Conservation (phyloP, 2,797 vertebrate species). For the Centroberyx gerrardi region DNA sequence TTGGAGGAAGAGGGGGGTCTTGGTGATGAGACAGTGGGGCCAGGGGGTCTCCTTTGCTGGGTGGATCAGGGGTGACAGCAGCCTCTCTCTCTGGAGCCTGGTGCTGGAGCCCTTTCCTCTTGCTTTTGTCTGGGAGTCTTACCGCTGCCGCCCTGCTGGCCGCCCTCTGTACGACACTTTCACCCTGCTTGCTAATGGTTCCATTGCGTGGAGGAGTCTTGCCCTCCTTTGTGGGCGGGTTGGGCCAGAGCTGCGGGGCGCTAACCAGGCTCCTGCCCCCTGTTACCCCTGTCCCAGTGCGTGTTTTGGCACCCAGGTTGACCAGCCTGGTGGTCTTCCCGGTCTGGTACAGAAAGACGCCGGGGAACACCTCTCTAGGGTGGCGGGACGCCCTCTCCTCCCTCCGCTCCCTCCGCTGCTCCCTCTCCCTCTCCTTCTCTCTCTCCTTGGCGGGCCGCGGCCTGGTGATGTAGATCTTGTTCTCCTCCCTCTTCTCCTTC, state of each 20-base stretch:
- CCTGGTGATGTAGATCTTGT: slow-evolving; percentile 94
- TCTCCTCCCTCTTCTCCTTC: slow-evolving; percentile 84
- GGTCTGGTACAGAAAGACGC: slow-evolving; percentile 90
- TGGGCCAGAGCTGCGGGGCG: slow-evolving; percentile 79
- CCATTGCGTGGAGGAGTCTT: slow-evolving; percentile 71
- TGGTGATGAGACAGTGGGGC: slow-evolving; percentile 34
- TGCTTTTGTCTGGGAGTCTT: slow-evolving; percentile 60
- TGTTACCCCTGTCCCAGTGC: slow-evolving; percentile 51
- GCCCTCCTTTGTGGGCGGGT: slow-evolving; percentile 73
- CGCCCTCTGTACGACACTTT: slow-evolving; percentile 54
- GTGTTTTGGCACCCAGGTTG: slow-evolving; percentile 80
- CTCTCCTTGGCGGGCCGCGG: slow-evolving; percentile 82
- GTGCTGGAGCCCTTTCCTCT: slow-evolving; percentile 48
- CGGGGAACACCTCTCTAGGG: slow-evolving; percentile 88
- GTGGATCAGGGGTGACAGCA: slow-evolving; percentile 8
- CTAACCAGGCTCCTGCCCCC: slow-evolving; percentile 72
- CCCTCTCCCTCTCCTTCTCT: slow-evolving; percentile 65
- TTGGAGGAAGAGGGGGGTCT: not conserved
- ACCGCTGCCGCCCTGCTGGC: slow-evolving; percentile 57
- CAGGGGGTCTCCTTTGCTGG: slow-evolving; percentile 44
- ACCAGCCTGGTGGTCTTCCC: slow-evolving; percentile 86
- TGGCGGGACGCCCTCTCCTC: slow-evolving; percentile 77
- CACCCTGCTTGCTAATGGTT: slow-evolving; percentile 76
- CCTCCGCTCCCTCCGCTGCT: slow-evolving; percentile 78
- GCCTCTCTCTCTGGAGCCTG: slow-evolving; percentile 39